phyloP scores from a whole-genome alignment of 2,113 vertebrate genomes.

The Cyanoderma ruficeps region DNA sequence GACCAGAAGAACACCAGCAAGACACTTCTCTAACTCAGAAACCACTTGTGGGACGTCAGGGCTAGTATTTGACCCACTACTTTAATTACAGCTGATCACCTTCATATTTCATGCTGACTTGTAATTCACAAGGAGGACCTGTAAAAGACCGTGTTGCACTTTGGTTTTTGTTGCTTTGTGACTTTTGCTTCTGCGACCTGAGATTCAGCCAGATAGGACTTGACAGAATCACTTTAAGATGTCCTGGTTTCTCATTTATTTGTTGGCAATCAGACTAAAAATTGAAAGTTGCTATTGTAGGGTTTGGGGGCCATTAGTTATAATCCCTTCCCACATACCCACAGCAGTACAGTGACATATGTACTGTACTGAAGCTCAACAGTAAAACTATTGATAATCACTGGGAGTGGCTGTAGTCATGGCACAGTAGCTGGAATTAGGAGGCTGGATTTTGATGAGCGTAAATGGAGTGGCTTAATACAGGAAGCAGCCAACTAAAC shows the following conservation, averaged over 20 bases:
- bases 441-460: neutral
- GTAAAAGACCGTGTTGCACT: neutral
- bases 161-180: neutral
- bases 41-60: fast-evolving
- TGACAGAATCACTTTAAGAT: neutral
- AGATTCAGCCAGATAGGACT: neutral
- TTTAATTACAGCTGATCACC: neutral
- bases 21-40: neutral
- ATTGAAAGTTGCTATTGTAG: neutral
- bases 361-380: neutral
- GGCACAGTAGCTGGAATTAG: neutral
- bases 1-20: neutral
- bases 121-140: neutral
- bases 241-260: neutral
- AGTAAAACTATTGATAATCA: neutral
- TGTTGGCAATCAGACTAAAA: neutral
- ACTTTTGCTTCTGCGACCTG: neutral
- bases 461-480: neutral
- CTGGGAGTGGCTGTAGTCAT: neutral
- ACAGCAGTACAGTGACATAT: neutral
- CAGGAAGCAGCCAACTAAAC: neutral
- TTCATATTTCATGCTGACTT: too few species aligned
- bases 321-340: neutral
- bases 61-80: neutral
- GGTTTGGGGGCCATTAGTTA: neutral